These are phyloP conservation scores for Chrysemys picta DNA, from an alignment of 2,113 vertebrate species.

Conservation along the genomic window DNA sequence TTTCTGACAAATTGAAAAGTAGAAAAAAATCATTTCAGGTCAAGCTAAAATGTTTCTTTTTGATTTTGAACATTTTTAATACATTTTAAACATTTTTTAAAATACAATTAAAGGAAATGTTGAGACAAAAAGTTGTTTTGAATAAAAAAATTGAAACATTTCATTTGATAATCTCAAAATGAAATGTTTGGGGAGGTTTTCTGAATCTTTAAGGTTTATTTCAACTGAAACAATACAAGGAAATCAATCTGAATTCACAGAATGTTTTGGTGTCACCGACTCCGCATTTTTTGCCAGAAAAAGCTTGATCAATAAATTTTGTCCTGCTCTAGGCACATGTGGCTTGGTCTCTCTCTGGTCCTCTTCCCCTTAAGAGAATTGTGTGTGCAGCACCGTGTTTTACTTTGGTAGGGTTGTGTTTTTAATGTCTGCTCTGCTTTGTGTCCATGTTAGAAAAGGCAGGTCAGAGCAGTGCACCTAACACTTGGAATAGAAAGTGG, in stretches of 20 bases:
- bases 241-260: background rate
- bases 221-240: background rate
- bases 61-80: background rate
- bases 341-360: background rate
- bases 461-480: background rate
- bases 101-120: background rate
- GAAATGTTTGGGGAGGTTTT: background rate
- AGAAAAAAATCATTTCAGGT: background rate
- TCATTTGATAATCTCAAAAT: background rate
- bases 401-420: background rate
- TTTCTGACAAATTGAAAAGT: background rate
- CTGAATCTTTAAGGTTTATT: background rate
- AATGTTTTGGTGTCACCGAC: background rate
- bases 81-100: background rate
- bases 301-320: background rate
- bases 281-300: background rate
- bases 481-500: background rate
- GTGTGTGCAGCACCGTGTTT: background rate
- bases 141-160: background rate
- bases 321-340: background rate
- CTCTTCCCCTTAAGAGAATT: background rate
- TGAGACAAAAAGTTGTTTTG: background rate
- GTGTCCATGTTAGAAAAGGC: background rate
- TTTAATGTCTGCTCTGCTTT: background rate
- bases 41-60: background rate